These are phyloP conservation scores for Suncus etruscus DNA, from an alignment of 2,113 vertebrate genomes.

Conservation along the genomic window DNA sequence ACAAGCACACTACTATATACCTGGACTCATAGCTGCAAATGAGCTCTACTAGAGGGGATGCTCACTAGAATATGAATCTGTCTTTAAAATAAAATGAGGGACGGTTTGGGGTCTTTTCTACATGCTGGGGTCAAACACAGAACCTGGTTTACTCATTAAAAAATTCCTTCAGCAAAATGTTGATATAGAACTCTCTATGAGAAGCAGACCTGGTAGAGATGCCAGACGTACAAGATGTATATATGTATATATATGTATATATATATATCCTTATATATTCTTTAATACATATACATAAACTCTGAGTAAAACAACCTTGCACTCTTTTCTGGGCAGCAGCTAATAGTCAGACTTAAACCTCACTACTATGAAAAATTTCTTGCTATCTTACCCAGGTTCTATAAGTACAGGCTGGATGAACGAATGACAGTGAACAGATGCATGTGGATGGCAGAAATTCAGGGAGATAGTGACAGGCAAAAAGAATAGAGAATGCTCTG, in stretches of 20 bases:
- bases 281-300: too few relatives aligned
- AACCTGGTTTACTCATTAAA: too few relatives aligned
- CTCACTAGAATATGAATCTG: neutral
- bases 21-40: too few relatives aligned
- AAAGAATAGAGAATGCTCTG: neutral
- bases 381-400: neutral
- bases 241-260: too few relatives aligned
- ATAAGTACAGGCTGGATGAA: neutral
- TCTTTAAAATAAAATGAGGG: neutral
- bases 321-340: neutral
- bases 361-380: neutral
- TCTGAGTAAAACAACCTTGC: neutral
- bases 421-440: neutral
- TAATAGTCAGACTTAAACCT: neutral
- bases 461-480: neutral
- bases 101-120: neutral
- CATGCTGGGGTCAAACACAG: neutral
- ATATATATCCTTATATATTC: too few relatives aligned
- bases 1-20: neutral
- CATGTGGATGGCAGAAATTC: neutral
- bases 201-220: neutral
- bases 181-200: fast-evolving
- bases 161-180: neutral
- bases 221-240: neutral
- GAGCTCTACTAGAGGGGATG: fast-evolving